Percentiles rank a stretch among this genome's conserved stretches.
These are phyloP conservation scores for Caenorhabditis latens DNA, from an alignment of 1,140 invertebrate genomes.

Conservation along the genomic window DNA sequence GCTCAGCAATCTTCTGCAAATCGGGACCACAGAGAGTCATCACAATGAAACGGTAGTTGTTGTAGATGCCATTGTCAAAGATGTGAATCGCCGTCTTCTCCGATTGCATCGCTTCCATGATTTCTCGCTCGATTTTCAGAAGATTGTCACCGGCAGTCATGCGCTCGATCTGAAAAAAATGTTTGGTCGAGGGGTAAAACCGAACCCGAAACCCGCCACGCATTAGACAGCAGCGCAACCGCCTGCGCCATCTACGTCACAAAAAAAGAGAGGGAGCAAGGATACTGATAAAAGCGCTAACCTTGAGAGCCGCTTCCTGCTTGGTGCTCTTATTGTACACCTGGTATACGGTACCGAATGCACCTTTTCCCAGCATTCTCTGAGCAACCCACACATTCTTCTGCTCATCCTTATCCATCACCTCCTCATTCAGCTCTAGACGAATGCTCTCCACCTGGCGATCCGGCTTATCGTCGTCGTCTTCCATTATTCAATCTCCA, in stretches of 20 bases:
- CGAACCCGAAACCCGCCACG: no score
- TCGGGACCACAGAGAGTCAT: conserved; percentile 26
- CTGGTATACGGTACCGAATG: conserved; percentile 33
- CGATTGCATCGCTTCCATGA: conserved; percentile 27
- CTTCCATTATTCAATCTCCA: not conserved
- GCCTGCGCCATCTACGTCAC: no score
- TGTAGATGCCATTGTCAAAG: conserved; percentile 26
- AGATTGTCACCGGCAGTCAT: conserved; percentile 41
- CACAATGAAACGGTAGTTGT: conserved; percentile 9
- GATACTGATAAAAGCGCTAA: not conserved
- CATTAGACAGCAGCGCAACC: no score
- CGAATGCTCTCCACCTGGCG: not conserved
- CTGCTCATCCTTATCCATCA: not conserved
- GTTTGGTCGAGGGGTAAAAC: no score
- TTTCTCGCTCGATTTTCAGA: conserved; percentile 26
- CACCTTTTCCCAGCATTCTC: not conserved
- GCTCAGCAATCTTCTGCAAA: conserved; percentile 4
- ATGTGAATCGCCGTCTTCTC: conserved; percentile 10
- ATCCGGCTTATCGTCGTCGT: conserved; percentile 38
- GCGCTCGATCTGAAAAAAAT: not conserved
- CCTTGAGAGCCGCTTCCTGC: conserved; percentile 32
- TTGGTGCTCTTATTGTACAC: not conserved
- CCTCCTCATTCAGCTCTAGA: not conserved
- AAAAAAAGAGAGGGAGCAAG: no score
- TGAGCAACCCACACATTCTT: not conserved